These are phyloP conservation scores for Trachythela sp. DNA, from an alignment of 64 coral and sea anemone species.

Conservation along the genomic window DNA sequence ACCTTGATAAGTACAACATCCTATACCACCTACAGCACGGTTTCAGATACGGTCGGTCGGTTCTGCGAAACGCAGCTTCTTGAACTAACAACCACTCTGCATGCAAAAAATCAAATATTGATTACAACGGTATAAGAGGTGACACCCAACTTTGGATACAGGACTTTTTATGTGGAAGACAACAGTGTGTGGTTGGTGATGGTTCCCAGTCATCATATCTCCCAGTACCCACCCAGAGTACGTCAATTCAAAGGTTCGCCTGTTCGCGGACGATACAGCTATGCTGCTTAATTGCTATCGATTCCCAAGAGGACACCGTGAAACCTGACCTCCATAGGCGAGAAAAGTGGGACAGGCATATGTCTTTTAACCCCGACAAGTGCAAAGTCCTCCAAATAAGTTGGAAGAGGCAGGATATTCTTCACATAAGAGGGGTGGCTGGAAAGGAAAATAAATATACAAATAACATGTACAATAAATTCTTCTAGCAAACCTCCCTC, in stretches of 20 bases:
- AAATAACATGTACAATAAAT: no score
- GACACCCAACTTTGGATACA: conserved; percentile 30
- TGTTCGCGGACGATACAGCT: conserved; percentile 44
- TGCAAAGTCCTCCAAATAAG: conserved; percentile 25
- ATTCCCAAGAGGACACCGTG: conserved; percentile 14
- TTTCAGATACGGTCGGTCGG: not conserved
- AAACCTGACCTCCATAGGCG: conserved; percentile 13
- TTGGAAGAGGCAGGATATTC: not conserved
- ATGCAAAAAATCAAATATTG: conserved; percentile 24
- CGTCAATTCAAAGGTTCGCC: conserved; percentile 19
- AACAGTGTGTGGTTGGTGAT: conserved; percentile 43
- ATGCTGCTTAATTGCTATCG: conserved; percentile 12
- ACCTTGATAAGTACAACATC: conserved; percentile 36
- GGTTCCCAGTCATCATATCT: conserved; percentile 37
- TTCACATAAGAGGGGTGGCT: conserved; percentile 22
- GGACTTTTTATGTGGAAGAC: not conserved
- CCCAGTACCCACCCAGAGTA: conserved; percentile 20
- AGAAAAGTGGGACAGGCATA: conserved; percentile 31
- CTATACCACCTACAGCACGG: conserved; percentile 37
- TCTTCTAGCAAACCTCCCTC: no score
- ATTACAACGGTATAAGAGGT: conserved; percentile 33
- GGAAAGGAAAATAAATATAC: conserved; percentile 20
- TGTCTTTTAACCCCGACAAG: conserved; percentile 39
- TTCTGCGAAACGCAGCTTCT: conserved; percentile 46
- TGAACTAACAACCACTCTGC: conserved; percentile 27